Conservation (phyloP, 2,797 vertebrate genomes). For the Phalanger gymnotis region DNA sequence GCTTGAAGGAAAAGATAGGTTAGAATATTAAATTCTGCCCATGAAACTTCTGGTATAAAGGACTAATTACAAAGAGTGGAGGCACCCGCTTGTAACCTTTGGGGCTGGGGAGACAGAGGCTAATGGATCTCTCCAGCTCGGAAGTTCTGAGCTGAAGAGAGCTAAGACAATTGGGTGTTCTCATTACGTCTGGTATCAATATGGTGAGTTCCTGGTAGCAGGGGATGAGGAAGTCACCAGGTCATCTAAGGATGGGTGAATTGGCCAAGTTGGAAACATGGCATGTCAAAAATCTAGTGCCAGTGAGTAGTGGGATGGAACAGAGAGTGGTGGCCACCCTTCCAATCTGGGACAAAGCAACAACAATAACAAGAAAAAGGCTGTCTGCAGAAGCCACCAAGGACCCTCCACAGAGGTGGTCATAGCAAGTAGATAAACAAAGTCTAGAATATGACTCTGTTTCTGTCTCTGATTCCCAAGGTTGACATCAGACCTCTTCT, state of each 20-base stretch:
- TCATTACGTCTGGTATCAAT: neutral
- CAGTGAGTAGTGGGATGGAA: neutral
- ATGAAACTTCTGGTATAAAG: neutral
- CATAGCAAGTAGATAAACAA: neutral
- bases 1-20: neutral
- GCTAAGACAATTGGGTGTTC: neutral
- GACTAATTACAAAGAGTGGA: neutral
- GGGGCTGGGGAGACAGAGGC: neutral
- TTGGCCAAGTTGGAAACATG: neutral
- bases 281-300: neutral
- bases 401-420: neutral
- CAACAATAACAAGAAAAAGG: neutral
- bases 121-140: neutral
- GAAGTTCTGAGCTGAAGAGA: neutral
- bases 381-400: neutral
- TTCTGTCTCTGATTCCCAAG: neutral
- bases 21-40: neutral
- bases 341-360: neutral
- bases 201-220: neutral
- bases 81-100: neutral
- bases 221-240: neutral
- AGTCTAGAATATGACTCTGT: neutral
- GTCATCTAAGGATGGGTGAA: neutral
- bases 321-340: neutral
- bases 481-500: neutral